Base-by-base conservation (phyloP, 2,797 vertebrate genomes). In the Zalophus californianus region DNA sequence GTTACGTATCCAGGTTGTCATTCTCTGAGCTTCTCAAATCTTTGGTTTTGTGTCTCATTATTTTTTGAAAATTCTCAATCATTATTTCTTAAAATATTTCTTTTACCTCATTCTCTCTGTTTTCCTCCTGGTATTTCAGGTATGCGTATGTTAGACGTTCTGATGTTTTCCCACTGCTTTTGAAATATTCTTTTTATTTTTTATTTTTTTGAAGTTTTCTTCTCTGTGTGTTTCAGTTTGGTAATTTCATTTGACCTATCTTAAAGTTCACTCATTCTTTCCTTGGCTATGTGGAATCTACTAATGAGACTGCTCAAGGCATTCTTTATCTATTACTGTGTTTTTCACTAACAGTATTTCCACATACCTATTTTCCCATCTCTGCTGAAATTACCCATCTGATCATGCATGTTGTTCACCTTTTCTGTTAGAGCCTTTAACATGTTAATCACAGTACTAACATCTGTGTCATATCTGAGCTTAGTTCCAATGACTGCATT, bases 191-290 rank as follows among this genome's bases (percentile, higher is more conserved):
- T 84, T 62, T 85, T 87, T 15, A 35, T 4, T 27, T 72, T 91
- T 44, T 75, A 8, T 27, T 35, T 80, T 66, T 70, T 35, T n/a
- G 21, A 85, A 64, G 21, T 48, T 84, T 80, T 94, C 77, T 92
- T 92, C n/a, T 89, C 50, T 70, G 50, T 79, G 20, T 85, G 78
- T 93, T 96, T 86, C 66, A 80, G 66, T 95, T 93, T 97, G 78
- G 62, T 66, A 56, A 73, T 50, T 94, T 82, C 60, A 79, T 79
- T 18, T 66, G 79, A 86, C 2, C 10, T 84, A 72, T 77, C 23
- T 70, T 83, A 41, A 90, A 94, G 11, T 70, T 85, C 38, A 91
- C 56, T 60, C 27, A 73, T 79, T 78, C 27, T 84, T 91, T 90
- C 35, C 66, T 91, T 35, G 6, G 50, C 18, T 90, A 14, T 44